Evolutionary conservation across 2,888 invertebrate genomes (phyloP), one percentile per base, ranked within the genome.

Genomic region (Deilephila porcellus): DNA sequence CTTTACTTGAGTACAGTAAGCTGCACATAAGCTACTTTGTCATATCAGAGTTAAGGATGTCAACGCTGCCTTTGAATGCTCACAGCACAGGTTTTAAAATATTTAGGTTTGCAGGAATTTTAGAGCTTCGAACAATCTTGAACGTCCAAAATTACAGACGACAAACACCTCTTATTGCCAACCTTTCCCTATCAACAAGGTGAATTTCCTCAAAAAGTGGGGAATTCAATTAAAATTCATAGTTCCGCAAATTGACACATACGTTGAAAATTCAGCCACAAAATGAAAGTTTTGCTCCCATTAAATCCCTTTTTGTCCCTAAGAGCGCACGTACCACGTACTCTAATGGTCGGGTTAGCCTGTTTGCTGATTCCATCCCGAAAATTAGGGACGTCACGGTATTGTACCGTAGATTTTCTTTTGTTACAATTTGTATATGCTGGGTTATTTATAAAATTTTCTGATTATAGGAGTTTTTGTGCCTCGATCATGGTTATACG

Each of bases 321-420:
- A 72, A 64, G 34, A 62, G 52, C 62, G 62, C 64, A 59, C 70
- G 45, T 62, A 56, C 71, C 60, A 52, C 45, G 45, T 34, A 60
- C 52, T 34, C 14, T 71, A 73, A 73, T 73, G 71, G 56, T 20
- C 29, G 53, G 34, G 63, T 6, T 56, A 63, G 53, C 53, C 53
- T 71, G 63, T 56, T 37, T 71, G 37, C 60, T 76, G 73, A 64
- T 62, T 76, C 79, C 81, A 80, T 80, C 80, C 78, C 78, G 76
- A 81, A 81, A 84, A 84, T 83, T 83, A 80, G 77, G 71, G 77
- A 78, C 76, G 80, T 80, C 79, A 79, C 76, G 80, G 74, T 76
- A 82, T 80, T 82, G 82, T 84, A 81, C 77, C 77, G 81, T 60
- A 45, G 45, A 45, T 45, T 45, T 45, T 20, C 37, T 52, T 52